Evolutionary conservation across 2,113 vertebrate genomes (phyloP).

Genomic region (crab-eating macaque (Macaca fascicularis)): DNA sequence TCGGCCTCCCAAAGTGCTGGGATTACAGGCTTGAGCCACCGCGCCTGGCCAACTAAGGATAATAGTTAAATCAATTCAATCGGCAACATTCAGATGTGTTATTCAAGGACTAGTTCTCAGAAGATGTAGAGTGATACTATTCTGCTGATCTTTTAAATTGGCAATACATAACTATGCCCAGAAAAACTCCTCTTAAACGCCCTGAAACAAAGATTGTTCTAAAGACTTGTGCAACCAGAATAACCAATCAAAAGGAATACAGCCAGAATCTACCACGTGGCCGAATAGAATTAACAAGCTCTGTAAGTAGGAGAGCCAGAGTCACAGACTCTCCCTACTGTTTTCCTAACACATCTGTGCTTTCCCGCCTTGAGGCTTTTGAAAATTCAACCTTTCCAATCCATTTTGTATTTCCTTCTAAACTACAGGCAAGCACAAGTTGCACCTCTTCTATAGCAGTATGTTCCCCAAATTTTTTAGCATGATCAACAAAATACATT

Average conservation of each 20-base stretch:
- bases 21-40: too few relatives aligned
- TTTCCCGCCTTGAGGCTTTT: neutral
- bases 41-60: neutral
- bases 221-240: neutral
- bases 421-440: neutral
- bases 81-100: neutral
- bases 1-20: too few relatives aligned
- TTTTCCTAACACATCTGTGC: neutral
- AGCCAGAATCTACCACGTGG: neutral
- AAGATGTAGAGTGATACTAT: neutral
- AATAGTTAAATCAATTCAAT: neutral
- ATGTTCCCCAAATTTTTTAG: neutral
- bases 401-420: neutral
- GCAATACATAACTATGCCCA: neutral
- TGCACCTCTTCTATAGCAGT: neutral
- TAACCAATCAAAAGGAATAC: neutral
- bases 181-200: neutral
- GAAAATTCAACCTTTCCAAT: neutral
- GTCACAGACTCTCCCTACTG: neutral
- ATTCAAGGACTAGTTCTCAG: neutral
- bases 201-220: neutral
- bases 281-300: neutral
- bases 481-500: slow-evolving; percentile 21
- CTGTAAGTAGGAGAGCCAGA: neutral
- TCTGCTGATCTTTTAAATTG: neutral